Conservation (phyloP, 2,113 vertebrate species). For the Bagarius yarrelli region DNA sequence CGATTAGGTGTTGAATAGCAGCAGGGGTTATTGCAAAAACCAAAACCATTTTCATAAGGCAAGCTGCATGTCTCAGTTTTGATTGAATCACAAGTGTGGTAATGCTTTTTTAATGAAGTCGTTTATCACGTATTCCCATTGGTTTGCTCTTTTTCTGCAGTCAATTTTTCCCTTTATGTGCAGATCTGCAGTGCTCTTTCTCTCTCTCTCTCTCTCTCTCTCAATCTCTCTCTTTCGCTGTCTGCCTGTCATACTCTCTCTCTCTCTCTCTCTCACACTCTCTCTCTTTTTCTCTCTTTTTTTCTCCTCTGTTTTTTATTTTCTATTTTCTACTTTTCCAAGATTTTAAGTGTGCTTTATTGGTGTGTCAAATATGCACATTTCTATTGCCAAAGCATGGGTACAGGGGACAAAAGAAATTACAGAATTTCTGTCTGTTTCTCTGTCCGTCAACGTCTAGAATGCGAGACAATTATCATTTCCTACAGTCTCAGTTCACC, state of each 20-base stretch:
- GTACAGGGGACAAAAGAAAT: too few relatives aligned
- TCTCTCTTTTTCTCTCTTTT: neutral
- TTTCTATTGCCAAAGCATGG: too few relatives aligned
- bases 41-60: conserved; percentile 28
- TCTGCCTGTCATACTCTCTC: neutral
- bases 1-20: conserved; percentile 45
- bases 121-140: conserved; percentile 66
- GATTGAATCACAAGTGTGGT: conserved; percentile 64
- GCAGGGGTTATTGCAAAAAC: conserved; percentile 39
- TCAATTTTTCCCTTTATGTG: neutral
- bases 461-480: neutral
- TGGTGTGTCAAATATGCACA: too few relatives aligned
- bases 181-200: neutral
- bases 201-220: neutral
- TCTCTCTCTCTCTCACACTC: neutral
- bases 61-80: conserved; percentile 41
- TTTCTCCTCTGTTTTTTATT: too few relatives aligned
- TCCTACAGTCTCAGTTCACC: neutral
- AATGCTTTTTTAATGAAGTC: conserved; percentile 79
- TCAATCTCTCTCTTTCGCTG: neutral
- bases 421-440: conserved; percentile 8
- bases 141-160: conserved; percentile 34
- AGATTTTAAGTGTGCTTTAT: too few relatives aligned
- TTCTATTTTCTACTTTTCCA: too few relatives aligned
- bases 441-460: neutral